A percentile compares a stretch with the other conserved stretches of the same genome.
Evolutionary conservation across 1,140 invertebrate genomes (phyloP).

Genomic region (Amyelois transitella): DNA sequence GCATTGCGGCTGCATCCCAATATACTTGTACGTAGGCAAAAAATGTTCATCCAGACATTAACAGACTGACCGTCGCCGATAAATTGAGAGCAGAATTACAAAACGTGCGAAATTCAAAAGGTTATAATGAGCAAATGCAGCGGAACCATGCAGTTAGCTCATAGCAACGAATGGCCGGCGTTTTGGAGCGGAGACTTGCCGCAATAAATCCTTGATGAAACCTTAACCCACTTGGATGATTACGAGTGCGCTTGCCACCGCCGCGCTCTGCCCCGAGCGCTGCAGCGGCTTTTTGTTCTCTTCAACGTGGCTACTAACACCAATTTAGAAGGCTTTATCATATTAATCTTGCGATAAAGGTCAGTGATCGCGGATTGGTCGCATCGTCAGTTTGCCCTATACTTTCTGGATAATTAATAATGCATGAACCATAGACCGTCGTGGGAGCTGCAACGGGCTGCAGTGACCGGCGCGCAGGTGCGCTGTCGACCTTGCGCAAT

Average conservation of each 20-base stretch:
- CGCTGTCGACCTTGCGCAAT: constrained; percentile 52
- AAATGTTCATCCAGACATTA: constrained; percentile 19
- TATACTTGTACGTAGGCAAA: neutral
- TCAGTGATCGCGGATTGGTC: constrained; percentile 25
- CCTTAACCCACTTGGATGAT: constrained; percentile 74
- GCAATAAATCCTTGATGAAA: constrained; percentile 73
- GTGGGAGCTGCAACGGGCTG: constrained; percentile 45
- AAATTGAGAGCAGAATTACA: constrained; percentile 30
- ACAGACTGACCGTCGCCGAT: constrained; percentile 44
- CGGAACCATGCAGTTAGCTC: constrained; percentile 65
- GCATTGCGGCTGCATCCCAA: constrained; percentile 12
- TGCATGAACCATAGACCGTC: constrained; percentile 26
- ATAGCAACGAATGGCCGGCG: constrained; percentile 60
- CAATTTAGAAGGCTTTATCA: neutral
- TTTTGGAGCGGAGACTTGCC: constrained; percentile 72
- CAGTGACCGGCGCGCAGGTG: constrained; percentile 38
- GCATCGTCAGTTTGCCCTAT: constrained; percentile 18
- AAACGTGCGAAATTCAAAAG: constrained; percentile 42
- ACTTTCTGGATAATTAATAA: constrained; percentile 29
- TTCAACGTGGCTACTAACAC: constrained; percentile 20
- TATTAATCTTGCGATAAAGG: constrained; percentile 15
- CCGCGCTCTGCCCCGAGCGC: constrained; percentile 42
- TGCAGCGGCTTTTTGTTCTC: constrained; percentile 47
- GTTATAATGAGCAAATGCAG: constrained; percentile 58
- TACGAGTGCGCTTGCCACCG: constrained; percentile 54